Evolutionary conservation across 2,888 invertebrate species (phyloP), one percentile per base, ranked within the genome.

Genomic region (Brachyptera risi): DNA sequence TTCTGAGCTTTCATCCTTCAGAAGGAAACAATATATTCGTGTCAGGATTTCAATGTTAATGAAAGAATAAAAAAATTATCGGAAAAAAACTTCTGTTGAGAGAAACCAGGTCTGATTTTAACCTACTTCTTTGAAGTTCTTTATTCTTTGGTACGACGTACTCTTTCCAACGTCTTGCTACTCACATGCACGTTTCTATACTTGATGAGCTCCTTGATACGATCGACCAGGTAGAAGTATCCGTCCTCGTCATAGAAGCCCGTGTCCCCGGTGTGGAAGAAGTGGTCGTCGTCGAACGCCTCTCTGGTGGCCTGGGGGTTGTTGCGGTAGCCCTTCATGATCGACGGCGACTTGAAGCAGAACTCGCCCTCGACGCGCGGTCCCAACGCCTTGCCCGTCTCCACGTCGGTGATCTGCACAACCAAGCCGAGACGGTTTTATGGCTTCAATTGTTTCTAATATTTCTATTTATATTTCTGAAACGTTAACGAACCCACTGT

Each of bases 141-240:
- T n/a, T n/a, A n/a, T n/a, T n/a, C n/a, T n/a, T n/a, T n/a, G n/a
- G n/a, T n/a, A n/a, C n/a, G n/a, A n/a, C n/a, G n/a, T n/a, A n/a
- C n/a, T n/a, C n/a, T n/a, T n/a, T n/a, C n/a, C n/a, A n/a, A 3
- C 38, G n/a, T n/a, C n/a, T n/a, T 38, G 38, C 17, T 4, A 47
- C 47, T 47, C 23, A 47, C 77, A 71, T 78, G 78, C 24, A 73
- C 69, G 21, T 76, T 78, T 65, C 78, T 77, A 63, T 75, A 76
- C 68, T 80, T 80, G 67, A 79, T 79, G 58, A 79, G 70, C 63
- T 79, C 78, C 65, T 80, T 80, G 42, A 78, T 67, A 38, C 79
- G 68, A 64, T 77, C 79, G 2, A 75, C 73, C 51, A 78, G 69
- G 63, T 68, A 75, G 66, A 74, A 74, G 63, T 70, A 71, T 1